Evolutionary conservation across 2,797 vertebrate genomes (phyloP).

Genomic region (Telmatherina bonti): DNA sequence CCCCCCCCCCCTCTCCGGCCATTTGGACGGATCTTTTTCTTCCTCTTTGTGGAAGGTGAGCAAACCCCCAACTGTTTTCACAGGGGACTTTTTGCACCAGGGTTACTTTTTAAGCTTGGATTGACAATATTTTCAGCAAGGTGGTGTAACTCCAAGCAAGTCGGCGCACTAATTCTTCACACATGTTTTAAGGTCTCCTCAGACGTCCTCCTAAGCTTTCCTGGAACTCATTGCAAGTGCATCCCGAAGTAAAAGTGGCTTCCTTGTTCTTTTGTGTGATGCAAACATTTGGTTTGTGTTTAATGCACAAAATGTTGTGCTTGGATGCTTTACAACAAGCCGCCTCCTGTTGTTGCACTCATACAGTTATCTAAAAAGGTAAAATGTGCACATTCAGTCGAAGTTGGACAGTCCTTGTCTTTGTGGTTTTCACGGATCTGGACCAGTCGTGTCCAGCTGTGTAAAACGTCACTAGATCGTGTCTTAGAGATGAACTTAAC

Average conservation of each 20-base stretch:
- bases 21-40: constrained; percentile 18
- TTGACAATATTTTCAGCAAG: constrained; percentile 30
- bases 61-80: constrained; percentile 14
- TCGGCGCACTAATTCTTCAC: constrained; percentile 39
- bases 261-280: neutral
- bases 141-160: constrained; percentile 53
- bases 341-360: neutral
- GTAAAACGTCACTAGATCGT: neutral
- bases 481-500: neutral
- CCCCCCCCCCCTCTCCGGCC: neutral
- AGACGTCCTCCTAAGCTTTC: constrained; percentile 10
- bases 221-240: constrained; percentile 4
- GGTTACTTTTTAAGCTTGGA: constrained; percentile 39
- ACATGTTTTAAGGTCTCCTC: constrained; percentile 30
- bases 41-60: constrained; percentile 57
- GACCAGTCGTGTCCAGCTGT: neutral
- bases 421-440: neutral
- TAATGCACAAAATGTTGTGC: neutral
- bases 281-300: neutral
- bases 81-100: constrained; percentile 12
- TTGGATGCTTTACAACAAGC: neutral
- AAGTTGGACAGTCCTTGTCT: neutral
- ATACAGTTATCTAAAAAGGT: neutral
- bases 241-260: neutral
- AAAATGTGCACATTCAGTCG: neutral